phyloP scores from a whole-genome alignment of 2,113 vertebrate species.

The Corythoichthys intestinalis region DNA sequence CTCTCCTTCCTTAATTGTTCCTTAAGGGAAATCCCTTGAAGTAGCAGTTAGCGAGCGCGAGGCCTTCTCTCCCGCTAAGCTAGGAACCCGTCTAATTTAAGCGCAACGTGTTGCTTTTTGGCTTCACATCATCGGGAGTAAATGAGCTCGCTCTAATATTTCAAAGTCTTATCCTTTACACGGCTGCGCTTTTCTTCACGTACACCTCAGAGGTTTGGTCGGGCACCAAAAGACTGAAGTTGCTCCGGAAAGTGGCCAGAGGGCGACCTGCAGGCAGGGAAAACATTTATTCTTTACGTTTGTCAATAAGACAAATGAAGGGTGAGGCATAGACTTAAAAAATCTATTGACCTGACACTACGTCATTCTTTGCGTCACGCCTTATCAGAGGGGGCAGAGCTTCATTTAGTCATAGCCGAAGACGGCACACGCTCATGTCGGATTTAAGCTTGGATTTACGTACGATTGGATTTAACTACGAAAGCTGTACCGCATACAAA shows the following conservation, averaged over 20 bases:
- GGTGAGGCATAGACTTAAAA: too few relatives aligned
- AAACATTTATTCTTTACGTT: neutral
- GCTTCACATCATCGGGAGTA: constrained; percentile 11
- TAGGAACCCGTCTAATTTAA: constrained; percentile 15
- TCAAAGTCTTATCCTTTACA: constrained; percentile 27
- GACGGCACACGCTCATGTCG: too few relatives aligned
- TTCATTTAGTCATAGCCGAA: too few relatives aligned
- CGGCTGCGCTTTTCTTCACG: constrained; percentile 70
- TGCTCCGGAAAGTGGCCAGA: constrained; percentile 78
- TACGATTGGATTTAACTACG: too few relatives aligned
- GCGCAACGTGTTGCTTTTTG: constrained; percentile 13
- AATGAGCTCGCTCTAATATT: constrained; percentile 1
- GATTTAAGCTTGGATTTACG: too few relatives aligned
- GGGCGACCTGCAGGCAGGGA: constrained; percentile 69
- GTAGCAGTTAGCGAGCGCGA: constrained; percentile 67
- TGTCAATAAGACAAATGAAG: too few relatives aligned
- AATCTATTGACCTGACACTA: too few relatives aligned
- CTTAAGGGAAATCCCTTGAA: constrained; percentile 79
- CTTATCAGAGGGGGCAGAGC: too few relatives aligned
- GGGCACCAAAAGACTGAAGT: constrained; percentile 75
- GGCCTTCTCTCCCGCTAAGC: constrained; percentile 40
- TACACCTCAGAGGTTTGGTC: constrained; percentile 77
- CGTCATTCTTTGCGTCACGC: too few relatives aligned
- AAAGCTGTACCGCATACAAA: too few relatives aligned
- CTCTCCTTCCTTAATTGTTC: constrained; percentile 70